These are phyloP conservation scores for Siderastrea radians DNA, from an alignment of 92 coral and sea anemone species.

Conservation along the genomic window DNA sequence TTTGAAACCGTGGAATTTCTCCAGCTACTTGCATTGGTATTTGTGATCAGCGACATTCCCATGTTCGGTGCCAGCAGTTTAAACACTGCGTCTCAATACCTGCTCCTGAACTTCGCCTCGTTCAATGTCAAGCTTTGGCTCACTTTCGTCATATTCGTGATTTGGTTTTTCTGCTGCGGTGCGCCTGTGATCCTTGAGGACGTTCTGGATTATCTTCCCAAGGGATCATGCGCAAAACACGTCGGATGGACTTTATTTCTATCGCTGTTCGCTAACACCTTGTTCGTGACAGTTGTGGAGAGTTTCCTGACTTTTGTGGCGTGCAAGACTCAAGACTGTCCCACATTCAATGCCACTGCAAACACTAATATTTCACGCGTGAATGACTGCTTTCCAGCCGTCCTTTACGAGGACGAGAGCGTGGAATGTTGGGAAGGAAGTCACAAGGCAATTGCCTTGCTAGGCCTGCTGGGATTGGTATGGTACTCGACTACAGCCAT, in stretches of 20 bases:
- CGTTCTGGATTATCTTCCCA: conserved; percentile 78
- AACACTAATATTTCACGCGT: background rate
- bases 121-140: conserved; percentile 92
- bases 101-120: conserved; percentile 88
- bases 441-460: conserved; percentile 85
- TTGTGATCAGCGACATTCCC: conserved; percentile 80
- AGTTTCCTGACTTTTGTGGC: conserved; percentile 92
- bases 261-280: conserved; percentile 90
- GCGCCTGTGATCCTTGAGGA: conserved; percentile 96
- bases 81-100: conserved; percentile 80
- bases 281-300: conserved; percentile 94
- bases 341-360: conserved; percentile 18
- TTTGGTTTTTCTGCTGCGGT: conserved; percentile 95
- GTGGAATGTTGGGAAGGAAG: conserved; percentile 90
- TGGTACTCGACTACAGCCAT: conserved; percentile 97
- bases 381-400: conserved; percentile 50
- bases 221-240: conserved; percentile 91
- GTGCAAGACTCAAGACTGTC: conserved; percentile 65
- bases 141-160: conserved; percentile 75
- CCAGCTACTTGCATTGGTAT: conserved; percentile 93
- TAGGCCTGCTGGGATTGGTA: conserved; percentile 91
- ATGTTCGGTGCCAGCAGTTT: conserved; percentile 83
- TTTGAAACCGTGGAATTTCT: conserved; percentile 94
- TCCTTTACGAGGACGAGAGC: conserved; percentile 78
- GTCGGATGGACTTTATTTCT: conserved; percentile 93